Evolutionary conservation across 2,797 vertebrate species (phyloP), one percentile per base, ranked within the genome.

Genomic region (Phoxinus dragarum): DNA sequence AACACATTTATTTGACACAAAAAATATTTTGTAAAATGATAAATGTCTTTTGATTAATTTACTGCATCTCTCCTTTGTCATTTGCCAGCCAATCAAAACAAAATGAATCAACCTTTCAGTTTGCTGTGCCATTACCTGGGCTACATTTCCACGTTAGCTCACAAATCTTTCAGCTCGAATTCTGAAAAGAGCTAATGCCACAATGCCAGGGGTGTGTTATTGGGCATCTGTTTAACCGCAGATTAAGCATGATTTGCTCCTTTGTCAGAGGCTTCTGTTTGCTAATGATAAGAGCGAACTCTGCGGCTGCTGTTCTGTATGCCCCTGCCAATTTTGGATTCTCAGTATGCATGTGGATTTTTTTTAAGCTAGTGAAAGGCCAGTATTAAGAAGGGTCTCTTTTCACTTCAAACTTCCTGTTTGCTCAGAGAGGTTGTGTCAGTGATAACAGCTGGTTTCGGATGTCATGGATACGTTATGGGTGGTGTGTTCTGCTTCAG

Each of bases 211-310:
- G 88, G 87, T 92, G 83, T 90, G 79, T 86, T 82, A 82, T 75
- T 88, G 56, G 81, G 88, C 91, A 91, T 91, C 91, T 95, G 93
- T 95, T 94, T 92, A 93, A 93, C 89, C 90, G 91, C 90, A 94
- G 94, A 95, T 95, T 94, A 94, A 91, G 86, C 84, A 86, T 88
- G 91, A 93, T 94, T 89, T 88, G 80, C 77, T 86, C 89, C 88
- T 94, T 94, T 94, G 94, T 94, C 88, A 86, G 68, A 64, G 89
- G 92, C 87, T 92, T 88, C 94, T 95, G 94, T 93, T 92, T 90
- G 88, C 75, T 4, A 86, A 89, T 89, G 94, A 96, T 95, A 96
- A 95, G 94, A 90, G 31, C 36, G 73, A 47, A 59, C 87, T 89
- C n/a, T 81, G 82, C 83, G 31, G 91, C 88, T 87, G 36, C 42